Evolutionary conservation across 2,888 invertebrate species (phyloP), one percentile per base, ranked within the genome.

Genomic region (Branchellion lobata): DNA sequence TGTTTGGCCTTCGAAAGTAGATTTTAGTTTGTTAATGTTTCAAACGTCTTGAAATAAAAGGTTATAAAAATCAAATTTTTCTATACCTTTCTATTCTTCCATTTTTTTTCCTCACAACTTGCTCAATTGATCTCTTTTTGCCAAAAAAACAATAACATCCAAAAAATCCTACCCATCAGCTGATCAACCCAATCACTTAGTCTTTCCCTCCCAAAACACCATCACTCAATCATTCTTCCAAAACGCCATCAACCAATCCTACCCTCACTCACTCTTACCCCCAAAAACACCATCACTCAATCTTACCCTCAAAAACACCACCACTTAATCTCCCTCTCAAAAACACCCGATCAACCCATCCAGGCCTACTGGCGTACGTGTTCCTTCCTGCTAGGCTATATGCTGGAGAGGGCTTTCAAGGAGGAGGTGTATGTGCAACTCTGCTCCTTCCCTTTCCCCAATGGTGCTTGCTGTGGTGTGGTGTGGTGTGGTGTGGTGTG

Each of bases 401-500:
- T 87, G 21, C 11, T 92, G 0, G 91, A 92, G 33, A 89, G 90
- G 1, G 91, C 93, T 0, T 96, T 98, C 87, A 94, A 93, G 86
- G 92, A 93, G 72, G 89, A 91, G 1, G 90, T 93, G 21, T 88
- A 90, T 1, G 90, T 96, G 0, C 90, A 91, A 81, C 88, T 97
- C 33, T 95, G 96, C 86, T 95, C 96, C 87, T 97, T 96, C 87
- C 95, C 96, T 0, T 91, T 91, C 80, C 94, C 96, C 5, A 92
- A 93, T 85, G 91, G 94, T 94, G 40, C 8, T 40, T 5, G 8
- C 40, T n/a, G n/a, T n/a, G n/a, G n/a, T n/a, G n/a, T n/a, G n/a
- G 87, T 89, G 89, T 80, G 8, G 18, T 21, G 29, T 1, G 11
- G 24, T n/a, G 29, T 27, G 21, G 14, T 53, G 8, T 75, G n/a